Evolutionary conservation across 2,797 vertebrate genomes (phyloP), one percentile per base, ranked within the genome.

Genomic region (Cyprinodon diabolis): DNA sequence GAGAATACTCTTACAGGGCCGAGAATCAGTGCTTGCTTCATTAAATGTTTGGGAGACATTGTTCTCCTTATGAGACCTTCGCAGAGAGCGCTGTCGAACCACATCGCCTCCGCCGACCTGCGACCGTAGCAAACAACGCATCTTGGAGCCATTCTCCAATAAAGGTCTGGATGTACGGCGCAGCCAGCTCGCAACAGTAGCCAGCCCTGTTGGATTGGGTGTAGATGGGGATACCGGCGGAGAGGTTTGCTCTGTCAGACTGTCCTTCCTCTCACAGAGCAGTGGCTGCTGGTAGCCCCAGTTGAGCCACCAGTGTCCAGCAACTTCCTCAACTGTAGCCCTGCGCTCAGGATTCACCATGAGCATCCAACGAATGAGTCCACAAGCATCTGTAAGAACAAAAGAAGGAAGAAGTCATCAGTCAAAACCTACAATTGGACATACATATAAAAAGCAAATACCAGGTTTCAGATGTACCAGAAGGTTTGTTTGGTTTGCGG

Each of bases 301-400:
- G 93, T 99, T 99, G 60, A 99, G 95, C 98, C 98, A 99, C 98
- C 98, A 99, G 85, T 99, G 98, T 11, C 96, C 94, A 19, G 96
- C 96, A 0, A 99, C 97, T 72, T 99, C 98, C 75, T 98, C 96
- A 30, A 98, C 89, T 14, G 96, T 98, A 63, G 98, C 98, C 55
- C 98, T 95, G 56, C 96, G 96, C 71, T 96, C 97, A 0, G 98
- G 98, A 92, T 98, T 99, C 76, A 99, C 97, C 97, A 99, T 99
- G 72, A 99, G 80, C 89, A 99, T 96, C 98, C 98, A 99, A 0
- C 98, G 97, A 91, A 99, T 99, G 9, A 99, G 95, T 72, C 98
- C 98, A 37, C 96, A 97, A 21, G 98, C 98, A n/a, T 99, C 98
- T 99, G 90, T 68, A 6, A 78, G 86, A 71, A 60, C 72, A 25